A percentile compares a stretch with the other conserved stretches of the same genome.
Conservation (phyloP, 92 coral and sea anemone genomes). For the Heliopora coerulea region DNA sequence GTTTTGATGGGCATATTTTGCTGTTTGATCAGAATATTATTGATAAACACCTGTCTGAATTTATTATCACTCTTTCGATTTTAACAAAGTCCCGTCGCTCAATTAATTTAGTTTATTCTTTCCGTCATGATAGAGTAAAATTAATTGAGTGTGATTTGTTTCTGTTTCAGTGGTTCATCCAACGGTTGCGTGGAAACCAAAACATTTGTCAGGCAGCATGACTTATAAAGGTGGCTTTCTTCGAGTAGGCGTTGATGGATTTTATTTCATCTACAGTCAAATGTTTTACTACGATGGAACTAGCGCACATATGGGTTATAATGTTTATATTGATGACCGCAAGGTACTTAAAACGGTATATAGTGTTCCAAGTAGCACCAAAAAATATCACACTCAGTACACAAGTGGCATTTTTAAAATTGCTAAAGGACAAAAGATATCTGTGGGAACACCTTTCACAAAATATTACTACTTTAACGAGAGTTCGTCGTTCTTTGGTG, state of each 20-base stretch:
- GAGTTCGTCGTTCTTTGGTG: slow-evolving; percentile 67
- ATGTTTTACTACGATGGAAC: slow-evolving; percentile 85
- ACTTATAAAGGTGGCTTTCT: slow-evolving; percentile 68
- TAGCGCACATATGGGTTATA: slow-evolving; percentile 60
- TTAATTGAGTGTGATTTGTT: slow-evolving; percentile 23
- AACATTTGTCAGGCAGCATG: slow-evolving; percentile 63
- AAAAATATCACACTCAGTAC: slow-evolving; percentile 62
- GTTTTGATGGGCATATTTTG: no score
- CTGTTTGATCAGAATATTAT: no score
- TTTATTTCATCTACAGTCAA: slow-evolving; percentile 88
- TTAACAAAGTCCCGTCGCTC: no score
- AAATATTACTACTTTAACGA: slow-evolving; percentile 45
- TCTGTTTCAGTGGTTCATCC: slow-evolving; percentile 29
- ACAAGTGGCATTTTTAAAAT: slow-evolving; percentile 66
- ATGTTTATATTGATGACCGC: slow-evolving; percentile 57
- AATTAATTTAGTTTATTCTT: no score
- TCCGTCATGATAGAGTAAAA: no score
- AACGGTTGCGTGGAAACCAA: slow-evolving; percentile 64
- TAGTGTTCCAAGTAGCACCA: slow-evolving; percentile 42
- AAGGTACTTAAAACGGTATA: slow-evolving; percentile 69
- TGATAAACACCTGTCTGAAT: no score
- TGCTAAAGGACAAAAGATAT: slow-evolving; percentile 52
- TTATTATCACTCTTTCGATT: no score
- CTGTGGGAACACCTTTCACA: slow-evolving; percentile 45
- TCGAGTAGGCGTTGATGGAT: slow-evolving; percentile 71